phyloP scores from a whole-genome alignment of 2,888 invertebrate genomes.

The Sesia bembeciformis region DNA sequence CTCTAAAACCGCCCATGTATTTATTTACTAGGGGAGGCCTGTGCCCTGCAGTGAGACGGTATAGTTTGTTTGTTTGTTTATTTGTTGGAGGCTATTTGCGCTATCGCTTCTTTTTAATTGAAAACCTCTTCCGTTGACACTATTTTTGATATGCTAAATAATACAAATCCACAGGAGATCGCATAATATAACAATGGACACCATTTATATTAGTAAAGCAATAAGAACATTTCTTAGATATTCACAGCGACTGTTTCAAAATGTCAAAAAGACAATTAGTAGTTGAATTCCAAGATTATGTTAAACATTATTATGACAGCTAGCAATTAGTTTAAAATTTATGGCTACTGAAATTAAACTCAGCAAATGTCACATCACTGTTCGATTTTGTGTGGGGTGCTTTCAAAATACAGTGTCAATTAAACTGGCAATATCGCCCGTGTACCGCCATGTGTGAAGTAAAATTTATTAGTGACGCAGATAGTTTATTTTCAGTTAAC shows the following conservation, averaged over 20 bases:
- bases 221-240: too few species aligned
- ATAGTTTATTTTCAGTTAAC: constrained; percentile 1
- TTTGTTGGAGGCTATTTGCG: too few species aligned
- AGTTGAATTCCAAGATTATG: too few species aligned
- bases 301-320: neutral
- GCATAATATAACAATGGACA: neutral
- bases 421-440: constrained; percentile 8
- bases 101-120: too few species aligned
- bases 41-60: too few species aligned
- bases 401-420: constrained; percentile 5
- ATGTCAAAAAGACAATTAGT: neutral
- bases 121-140: too few species aligned
- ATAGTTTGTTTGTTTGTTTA: too few species aligned
- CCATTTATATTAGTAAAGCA: neutral
- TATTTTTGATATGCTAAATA: too few species aligned
- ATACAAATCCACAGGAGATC: neutral
- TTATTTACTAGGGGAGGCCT: too few species aligned
- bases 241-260: neutral
- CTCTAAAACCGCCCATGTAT: too few species aligned
- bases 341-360: neutral
- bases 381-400: neutral
- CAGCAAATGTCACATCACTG: neutral
- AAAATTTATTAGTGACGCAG: constrained; percentile 11
- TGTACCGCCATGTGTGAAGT: constrained; percentile 5
- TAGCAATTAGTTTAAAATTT: neutral